Base-by-base conservation (phyloP, 2,797 vertebrate species). In the Peromyscus eremicus region DNA sequence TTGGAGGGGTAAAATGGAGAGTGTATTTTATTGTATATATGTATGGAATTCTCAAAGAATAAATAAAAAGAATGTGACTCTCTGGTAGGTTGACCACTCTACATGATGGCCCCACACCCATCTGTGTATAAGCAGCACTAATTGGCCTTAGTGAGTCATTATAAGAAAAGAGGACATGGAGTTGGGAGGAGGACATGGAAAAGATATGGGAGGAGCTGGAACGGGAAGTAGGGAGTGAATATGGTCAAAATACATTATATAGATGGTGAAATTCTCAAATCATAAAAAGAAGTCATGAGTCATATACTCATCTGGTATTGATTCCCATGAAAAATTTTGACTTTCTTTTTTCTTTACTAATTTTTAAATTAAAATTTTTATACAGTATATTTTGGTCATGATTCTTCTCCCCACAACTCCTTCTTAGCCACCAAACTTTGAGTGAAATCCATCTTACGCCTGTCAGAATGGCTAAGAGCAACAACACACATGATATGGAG, bases 301-400 rank as follows among this genome's bases (percentile, higher is more conserved):
- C 37, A 40, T 86, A 91, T 87, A 92, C 92, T 81, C 43, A 86
- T 86, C 21, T 70, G 21, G 27, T 86, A 34, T 89, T 89, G 85
- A 73, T 82, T 37, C 29, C 80, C 21, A 94, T 29, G 43, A 82
- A 49, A 12, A 32, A 32, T 6, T 40, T 17, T 49, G 27, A 16
- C 60, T 62, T 40, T 40, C 27, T 52, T 52, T 79, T 34, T 52
- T 17, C 9, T 16, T 80, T 79, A 25, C 5, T 37, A 37, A 60
- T 60, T 77, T 32, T 77, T 49, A 37, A 62, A 83, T 62, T 62
- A 27, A 83, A 43, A 29, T 3, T 62, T 52, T 62, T 62, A 62
- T 17, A 43, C 29, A 62, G 57, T 62, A 19, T 40, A 43, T 17
- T 82, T 82, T 82, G n/a, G 40, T 60, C 4, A 82, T 17, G 80